phyloP scores from a whole-genome alignment of 2,888 invertebrate species.

The Charanyca ferruginea region DNA sequence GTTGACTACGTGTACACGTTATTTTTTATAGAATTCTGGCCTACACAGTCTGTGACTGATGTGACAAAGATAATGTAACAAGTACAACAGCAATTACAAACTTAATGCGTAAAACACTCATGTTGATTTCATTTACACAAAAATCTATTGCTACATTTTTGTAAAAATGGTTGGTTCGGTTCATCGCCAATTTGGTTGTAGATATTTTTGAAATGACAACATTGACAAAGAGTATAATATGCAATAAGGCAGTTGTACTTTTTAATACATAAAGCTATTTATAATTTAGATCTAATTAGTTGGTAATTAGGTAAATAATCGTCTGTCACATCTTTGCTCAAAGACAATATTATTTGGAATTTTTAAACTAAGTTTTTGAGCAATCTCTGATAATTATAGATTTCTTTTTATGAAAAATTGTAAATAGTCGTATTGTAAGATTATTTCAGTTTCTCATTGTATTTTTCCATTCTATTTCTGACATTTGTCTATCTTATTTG shows the following conservation, averaged over 20 bases:
- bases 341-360: conserved; percentile 46
- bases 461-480: conserved; percentile 34
- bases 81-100: conserved; percentile 8
- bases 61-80: conserved; percentile 58
- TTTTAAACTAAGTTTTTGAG: conserved; percentile 37
- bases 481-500: conserved; percentile 16
- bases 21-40: conserved; percentile 58
- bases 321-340: conserved; percentile 61
- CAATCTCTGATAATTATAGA: conserved; percentile 44
- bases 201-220: neutral
- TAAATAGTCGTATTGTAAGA: conserved; percentile 53
- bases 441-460: conserved; percentile 43
- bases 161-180: neutral
- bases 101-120: conserved; percentile 17
- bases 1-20: conserved; percentile 52
- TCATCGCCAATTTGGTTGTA: too few species aligned
- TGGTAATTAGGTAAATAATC: conserved; percentile 53
- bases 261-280: conserved; percentile 67
- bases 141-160: neutral
- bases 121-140: neutral
- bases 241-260: conserved; percentile 28
- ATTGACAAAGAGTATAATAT: conserved; percentile 5
- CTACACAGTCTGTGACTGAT: conserved; percentile 50
- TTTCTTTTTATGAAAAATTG: conserved; percentile 55
- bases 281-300: conserved; percentile 60